These are phyloP conservation scores for Diadema setosum DNA, from an alignment of 35 echinoderm and acorn worm species.

Conservation along the genomic window DNA sequence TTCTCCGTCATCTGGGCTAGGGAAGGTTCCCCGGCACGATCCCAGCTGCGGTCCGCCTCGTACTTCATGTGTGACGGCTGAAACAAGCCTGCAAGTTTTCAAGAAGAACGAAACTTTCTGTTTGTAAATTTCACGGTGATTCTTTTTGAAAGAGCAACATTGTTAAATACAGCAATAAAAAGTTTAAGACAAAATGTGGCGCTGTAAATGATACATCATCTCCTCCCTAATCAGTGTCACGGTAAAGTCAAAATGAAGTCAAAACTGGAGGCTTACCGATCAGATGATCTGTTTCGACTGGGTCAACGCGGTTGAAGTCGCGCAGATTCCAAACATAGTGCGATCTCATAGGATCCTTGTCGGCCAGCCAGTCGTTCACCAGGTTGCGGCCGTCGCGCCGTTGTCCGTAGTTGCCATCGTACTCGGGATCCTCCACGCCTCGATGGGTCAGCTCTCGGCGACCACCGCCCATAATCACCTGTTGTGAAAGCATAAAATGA, in stretches of 20 bases:
- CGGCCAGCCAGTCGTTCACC: conserved; percentile 74
- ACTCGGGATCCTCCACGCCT: conserved; percentile 54
- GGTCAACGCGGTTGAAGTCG: conserved; percentile 56
- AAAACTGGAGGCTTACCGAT: conserved; percentile 69
- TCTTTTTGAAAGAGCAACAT: neutral
- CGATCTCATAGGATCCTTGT: conserved; percentile 32
- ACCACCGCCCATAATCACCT: conserved; percentile 91
- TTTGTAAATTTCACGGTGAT: too few relatives aligned
- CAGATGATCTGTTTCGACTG: conserved; percentile 64
- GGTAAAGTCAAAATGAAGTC: neutral
- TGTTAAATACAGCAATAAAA: neutral
- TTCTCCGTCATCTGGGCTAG: conserved; percentile 72
- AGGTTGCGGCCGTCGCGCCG: conserved; percentile 73
- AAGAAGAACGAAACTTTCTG: too few relatives aligned
- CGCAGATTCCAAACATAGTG: conserved; percentile 83
- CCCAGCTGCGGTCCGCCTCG: conserved; percentile 14
- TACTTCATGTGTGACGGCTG: conserved; percentile 43
- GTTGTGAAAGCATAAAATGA: neutral
- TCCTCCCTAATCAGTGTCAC: neutral
- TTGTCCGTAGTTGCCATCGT: conserved; percentile 26
- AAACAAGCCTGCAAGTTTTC: conserved; percentile 47
- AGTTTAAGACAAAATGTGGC: neutral
- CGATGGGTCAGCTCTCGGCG: conserved; percentile 48
- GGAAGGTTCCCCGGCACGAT: conserved; percentile 29
- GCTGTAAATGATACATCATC: neutral